A percentile compares a stretch with the other conserved stretches of the same genome.
These are phyloP conservation scores for Opisthocomus hoazin DNA, from an alignment of 2,113 vertebrate genomes.

Conservation along the genomic window DNA sequence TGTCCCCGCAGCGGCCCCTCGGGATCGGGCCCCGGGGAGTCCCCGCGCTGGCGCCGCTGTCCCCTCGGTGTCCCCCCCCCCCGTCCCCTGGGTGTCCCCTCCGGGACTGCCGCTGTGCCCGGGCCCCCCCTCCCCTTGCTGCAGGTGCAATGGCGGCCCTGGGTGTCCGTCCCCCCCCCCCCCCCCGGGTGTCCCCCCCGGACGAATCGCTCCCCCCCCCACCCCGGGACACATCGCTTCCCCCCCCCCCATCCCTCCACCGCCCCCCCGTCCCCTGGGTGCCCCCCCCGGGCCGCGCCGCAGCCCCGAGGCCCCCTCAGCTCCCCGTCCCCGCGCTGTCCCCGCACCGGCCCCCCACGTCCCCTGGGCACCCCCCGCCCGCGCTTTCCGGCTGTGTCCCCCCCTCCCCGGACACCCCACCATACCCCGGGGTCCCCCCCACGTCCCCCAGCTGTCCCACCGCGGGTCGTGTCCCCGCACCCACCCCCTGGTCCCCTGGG, in stretches of 20 bases:
- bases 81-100: neutral
- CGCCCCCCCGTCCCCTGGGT: neutral
- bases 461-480: neutral
- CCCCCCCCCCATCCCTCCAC: neutral
- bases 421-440: fast-evolving
- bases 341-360: neutral
- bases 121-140: neutral
- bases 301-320: neutral
- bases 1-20: neutral
- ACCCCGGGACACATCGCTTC: neutral
- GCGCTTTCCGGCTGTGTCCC: neutral
- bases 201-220: neutral
- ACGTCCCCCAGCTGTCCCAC: too few species aligned
- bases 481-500: fast-evolving
- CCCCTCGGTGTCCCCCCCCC: neutral
- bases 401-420: neutral
- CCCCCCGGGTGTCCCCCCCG: neutral
- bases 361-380: neutral
- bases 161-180: neutral
- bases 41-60: neutral
- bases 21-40: too few species aligned
- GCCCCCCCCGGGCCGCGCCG: neutral
- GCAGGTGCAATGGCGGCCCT: neutral
- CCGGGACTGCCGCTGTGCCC: neutral
- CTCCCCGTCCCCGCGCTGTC: neutral